These are phyloP conservation scores for Ormyrus thymus DNA, from an alignment of 2,888 invertebrate species.

Conservation along the genomic window DNA sequence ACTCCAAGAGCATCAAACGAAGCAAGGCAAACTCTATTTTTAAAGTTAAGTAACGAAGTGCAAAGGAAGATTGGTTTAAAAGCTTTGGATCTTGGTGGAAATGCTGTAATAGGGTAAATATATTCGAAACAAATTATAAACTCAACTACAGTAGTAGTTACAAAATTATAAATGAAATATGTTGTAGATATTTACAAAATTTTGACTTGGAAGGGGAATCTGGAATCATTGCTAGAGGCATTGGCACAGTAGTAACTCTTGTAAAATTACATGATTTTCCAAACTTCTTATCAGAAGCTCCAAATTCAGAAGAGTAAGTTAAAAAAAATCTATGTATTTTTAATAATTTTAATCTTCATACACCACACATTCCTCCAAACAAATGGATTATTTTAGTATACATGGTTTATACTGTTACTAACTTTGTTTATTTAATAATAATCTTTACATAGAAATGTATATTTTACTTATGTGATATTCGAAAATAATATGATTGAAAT, in stretches of 20 bases:
- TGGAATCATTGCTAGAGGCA: slow-evolving; percentile 95
- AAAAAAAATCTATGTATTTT: neutral
- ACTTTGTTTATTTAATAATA: too few relatives aligned
- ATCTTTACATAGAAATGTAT: too few relatives aligned
- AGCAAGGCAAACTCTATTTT: slow-evolving; percentile 95
- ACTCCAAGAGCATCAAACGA: slow-evolving; percentile 98
- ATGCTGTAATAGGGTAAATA: slow-evolving; percentile 90
- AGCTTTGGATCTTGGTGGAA: slow-evolving; percentile 94
- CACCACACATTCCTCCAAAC: too few relatives aligned
- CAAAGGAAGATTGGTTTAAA: slow-evolving; percentile 95
- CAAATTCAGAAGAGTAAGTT: slow-evolving; percentile 80
- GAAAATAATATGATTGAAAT: too few relatives aligned
- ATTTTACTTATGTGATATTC: too few relatives aligned
- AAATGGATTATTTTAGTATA: too few relatives aligned
- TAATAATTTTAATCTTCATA: neutral
- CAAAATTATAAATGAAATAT: slow-evolving; percentile 39
- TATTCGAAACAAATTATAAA: slow-evolving; percentile 14
- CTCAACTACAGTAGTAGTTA: too few relatives aligned
- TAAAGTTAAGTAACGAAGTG: slow-evolving; percentile 95
- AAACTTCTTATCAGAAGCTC: slow-evolving; percentile 71
- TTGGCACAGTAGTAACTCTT: slow-evolving; percentile 91
- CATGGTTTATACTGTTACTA: too few relatives aligned
- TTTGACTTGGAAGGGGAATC: slow-evolving; percentile 98
- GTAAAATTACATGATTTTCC: slow-evolving; percentile 78
- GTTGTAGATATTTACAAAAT: slow-evolving; percentile 87